Percentiles rank a stretch among this genome's conserved stretches.
phyloP scores from a whole-genome alignment of 1,140 invertebrate species.

The Bathynomus jamesi region DNA sequence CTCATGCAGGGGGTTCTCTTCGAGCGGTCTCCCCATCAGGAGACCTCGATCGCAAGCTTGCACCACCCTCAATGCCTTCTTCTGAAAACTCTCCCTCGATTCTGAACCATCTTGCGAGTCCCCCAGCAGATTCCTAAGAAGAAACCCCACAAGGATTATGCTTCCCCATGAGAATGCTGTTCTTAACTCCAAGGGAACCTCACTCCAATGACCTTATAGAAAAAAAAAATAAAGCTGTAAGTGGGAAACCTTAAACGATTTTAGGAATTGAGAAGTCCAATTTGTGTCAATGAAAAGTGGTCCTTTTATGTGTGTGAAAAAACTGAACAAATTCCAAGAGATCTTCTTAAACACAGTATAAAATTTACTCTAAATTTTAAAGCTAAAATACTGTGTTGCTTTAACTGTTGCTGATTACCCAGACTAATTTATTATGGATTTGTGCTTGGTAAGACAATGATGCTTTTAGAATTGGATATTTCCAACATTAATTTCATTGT shows the following conservation, averaged over 20 bases:
- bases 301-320: too few relatives aligned
- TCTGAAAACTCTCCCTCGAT: conserved; percentile 40
- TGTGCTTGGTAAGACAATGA: too few relatives aligned
- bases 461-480: too few relatives aligned
- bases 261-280: not conserved
- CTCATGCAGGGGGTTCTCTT: conserved; percentile 44
- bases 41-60: conserved; percentile 71
- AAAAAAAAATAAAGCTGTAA: not conserved
- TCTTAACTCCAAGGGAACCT: not conserved
- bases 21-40: conserved; percentile 63
- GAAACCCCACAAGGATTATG: conserved; percentile 43
- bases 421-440: too few relatives aligned
- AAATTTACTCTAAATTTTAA: too few relatives aligned
- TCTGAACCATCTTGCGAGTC: conserved; percentile 37
- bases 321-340: too few relatives aligned
- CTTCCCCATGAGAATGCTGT: conserved; percentile 43
- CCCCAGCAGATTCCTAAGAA: conserved; percentile 9
- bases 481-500: too few relatives aligned
- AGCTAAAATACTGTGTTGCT: too few relatives aligned
- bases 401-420: too few relatives aligned
- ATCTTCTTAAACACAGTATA: too few relatives aligned
- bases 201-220: not conserved
- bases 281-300: too few relatives aligned
- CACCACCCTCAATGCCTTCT: conserved; percentile 50
- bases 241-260: not conserved